These are phyloP conservation scores for Thelaira solivaga DNA, from an alignment of 2,888 invertebrate species.

Conservation along the genomic window DNA sequence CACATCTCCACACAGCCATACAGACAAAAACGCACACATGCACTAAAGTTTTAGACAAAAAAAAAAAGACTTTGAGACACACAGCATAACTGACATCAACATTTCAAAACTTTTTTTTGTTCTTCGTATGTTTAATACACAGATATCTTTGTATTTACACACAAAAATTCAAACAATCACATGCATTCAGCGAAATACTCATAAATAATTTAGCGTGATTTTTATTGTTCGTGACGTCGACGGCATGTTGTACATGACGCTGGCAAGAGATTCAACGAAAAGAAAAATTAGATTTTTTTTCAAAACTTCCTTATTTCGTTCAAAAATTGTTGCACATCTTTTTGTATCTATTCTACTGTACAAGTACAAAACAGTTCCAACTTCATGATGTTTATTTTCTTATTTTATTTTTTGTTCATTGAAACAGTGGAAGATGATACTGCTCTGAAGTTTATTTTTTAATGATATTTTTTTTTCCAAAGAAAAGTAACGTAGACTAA, in stretches of 20 bases:
- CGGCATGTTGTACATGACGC: slow-evolving; percentile 59
- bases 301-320: slow-evolving; percentile 15
- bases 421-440: slow-evolving; percentile 1
- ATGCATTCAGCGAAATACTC: slow-evolving; percentile 9
- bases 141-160: slow-evolving; percentile 18
- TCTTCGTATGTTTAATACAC: slow-evolving; percentile 37
- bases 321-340: slow-evolving; percentile 3
- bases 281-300: not conserved
- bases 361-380: slow-evolving; percentile 3
- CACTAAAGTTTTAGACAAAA: not conserved
- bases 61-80: no score
- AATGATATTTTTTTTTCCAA: not conserved
- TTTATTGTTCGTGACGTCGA: slow-evolving; percentile 69
- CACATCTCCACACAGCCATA: slow-evolving; percentile 18
- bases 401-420: slow-evolving; percentile 3
- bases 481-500: no score
- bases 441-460: not conserved
- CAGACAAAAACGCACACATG: slow-evolving; percentile 1
- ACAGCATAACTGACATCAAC: slow-evolving; percentile 14
- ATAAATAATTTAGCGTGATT: slow-evolving; percentile 61
- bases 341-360: not conserved
- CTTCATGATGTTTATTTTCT: slow-evolving; percentile 22
- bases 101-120: slow-evolving; percentile 18
- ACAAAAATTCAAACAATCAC: slow-evolving; percentile 4
- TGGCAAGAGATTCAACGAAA: not conserved